A percentile compares a stretch with the other conserved stretches of the same genome.
Conservation (phyloP, 2,888 invertebrate genomes). For the Meta bourneti region DNA sequence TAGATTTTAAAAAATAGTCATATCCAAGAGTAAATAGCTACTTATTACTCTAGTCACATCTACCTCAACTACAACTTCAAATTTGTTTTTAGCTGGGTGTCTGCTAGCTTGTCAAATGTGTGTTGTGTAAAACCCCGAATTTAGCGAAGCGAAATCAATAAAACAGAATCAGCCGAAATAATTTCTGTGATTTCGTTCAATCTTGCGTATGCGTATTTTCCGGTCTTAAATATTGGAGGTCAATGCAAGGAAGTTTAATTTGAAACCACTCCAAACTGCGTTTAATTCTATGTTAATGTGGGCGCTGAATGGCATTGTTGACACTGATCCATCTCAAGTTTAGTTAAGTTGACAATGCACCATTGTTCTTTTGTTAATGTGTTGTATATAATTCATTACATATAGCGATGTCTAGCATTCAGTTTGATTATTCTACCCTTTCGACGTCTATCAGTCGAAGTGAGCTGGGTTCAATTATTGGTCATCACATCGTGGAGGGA, state of each 20-base stretch:
- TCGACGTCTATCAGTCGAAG: slow-evolving; percentile 73
- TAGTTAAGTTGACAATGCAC: slow-evolving; percentile 3
- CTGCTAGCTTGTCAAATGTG: too few species aligned
- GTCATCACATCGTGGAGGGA: slow-evolving; percentile 54
- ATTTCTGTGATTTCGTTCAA: not conserved
- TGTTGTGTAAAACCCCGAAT: too few species aligned
- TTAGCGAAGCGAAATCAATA: too few species aligned
- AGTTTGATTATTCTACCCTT: slow-evolving; percentile 72
- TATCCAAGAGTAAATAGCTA: too few species aligned
- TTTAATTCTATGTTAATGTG: slow-evolving; percentile 20
- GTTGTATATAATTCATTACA: slow-evolving; percentile 1
- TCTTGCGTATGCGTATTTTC: not conserved
- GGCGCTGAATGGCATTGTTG: not conserved
- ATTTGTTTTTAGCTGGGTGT: too few species aligned
- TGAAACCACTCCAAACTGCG: not conserved
- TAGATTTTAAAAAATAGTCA: too few species aligned
- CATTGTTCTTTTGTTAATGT: slow-evolving; percentile 21
- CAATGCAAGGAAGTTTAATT: not conserved
- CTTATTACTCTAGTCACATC: too few species aligned
- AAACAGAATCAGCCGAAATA: too few species aligned
- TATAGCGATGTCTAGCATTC: slow-evolving; percentile 63
- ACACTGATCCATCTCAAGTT: slow-evolving; percentile 3
- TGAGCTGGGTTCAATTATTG: slow-evolving; percentile 63
- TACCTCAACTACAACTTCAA: too few species aligned
- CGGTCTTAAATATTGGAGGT: too few species aligned